Evolutionary conservation across 2,113 vertebrate species (phyloP), one percentile per base, ranked within the genome.

Genomic region (Rhabdomys dilectus): DNA sequence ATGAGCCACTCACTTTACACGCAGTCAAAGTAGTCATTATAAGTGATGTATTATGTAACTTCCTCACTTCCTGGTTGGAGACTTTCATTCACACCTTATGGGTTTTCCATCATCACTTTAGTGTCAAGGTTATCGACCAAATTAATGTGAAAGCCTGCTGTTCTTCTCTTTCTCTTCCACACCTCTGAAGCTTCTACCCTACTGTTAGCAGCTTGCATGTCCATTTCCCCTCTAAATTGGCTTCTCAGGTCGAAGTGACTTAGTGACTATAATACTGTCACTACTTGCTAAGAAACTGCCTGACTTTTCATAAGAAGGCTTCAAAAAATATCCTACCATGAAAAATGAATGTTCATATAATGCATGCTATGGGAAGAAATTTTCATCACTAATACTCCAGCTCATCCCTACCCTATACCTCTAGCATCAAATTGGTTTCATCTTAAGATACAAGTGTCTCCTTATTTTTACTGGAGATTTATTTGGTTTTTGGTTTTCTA

Each of bases 61-160:
- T 95, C 42, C 39, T 91, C 88, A 78, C 68, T 51, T 68, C 34
- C 90, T 94, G 68, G 77, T 89, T 90, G 96, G 96, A 89, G 73
- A 93, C 56, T 64, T 96, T 86, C 75, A 91, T 93, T 92, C 90
- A 94, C 81, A 96, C 5, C 0, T 86, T 87, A 84, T 60, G 85
- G 39, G 90, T 93, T 88, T 97, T 97, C 48, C 22, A 91, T 97
- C 96, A 97, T 96, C 62, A 96, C 85, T 97, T 96, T 42, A 94
- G 34, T 96, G 93, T 9, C 15, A 70, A 93, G 42, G 81, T 97
- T 64, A 84, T 36, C 2, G 93, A 66, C 17, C 95, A 93, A 92
- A 97, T 88, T 36, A 88, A 89, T 1, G 7, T 87, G 96, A 90
- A 98, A 97, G 64, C 42, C 94, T 88, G 94, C 95, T 95, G 60